phyloP scores from a whole-genome alignment of 2,888 invertebrate species.

The Acanthoscelides obtectus region DNA sequence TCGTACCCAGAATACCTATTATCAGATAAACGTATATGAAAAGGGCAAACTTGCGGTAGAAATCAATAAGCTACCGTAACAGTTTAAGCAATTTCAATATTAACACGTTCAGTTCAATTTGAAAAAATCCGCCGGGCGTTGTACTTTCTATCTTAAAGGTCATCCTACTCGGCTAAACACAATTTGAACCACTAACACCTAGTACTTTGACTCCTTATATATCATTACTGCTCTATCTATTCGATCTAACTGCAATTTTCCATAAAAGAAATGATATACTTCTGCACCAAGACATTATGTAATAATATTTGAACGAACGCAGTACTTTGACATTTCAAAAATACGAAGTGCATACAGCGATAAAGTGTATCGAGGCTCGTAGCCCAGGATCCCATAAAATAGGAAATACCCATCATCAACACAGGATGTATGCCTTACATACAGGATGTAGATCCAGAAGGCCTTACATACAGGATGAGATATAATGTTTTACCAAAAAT shows the following conservation, averaged over 20 bases:
- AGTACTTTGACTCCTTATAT: neutral
- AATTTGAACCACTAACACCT: neutral
- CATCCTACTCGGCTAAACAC: neutral
- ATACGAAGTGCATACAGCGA: neutral
- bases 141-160: neutral
- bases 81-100: neutral
- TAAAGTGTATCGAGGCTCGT: neutral
- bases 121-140: neutral
- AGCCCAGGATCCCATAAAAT: too few species aligned
- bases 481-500: too few species aligned
- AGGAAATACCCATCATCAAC: too few species aligned
- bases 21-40: neutral
- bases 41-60: neutral
- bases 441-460: too few species aligned
- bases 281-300: neutral
- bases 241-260: neutral
- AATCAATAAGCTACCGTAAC: neutral
- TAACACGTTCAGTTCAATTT: neutral
- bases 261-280: neutral
- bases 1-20: neutral
- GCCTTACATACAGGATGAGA: too few species aligned
- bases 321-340: neutral
- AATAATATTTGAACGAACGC: neutral
- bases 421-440: too few species aligned
- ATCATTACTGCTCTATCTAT: neutral